phyloP scores from a whole-genome alignment of 2,797 vertebrate species.

The Champsocephalus esox region DNA sequence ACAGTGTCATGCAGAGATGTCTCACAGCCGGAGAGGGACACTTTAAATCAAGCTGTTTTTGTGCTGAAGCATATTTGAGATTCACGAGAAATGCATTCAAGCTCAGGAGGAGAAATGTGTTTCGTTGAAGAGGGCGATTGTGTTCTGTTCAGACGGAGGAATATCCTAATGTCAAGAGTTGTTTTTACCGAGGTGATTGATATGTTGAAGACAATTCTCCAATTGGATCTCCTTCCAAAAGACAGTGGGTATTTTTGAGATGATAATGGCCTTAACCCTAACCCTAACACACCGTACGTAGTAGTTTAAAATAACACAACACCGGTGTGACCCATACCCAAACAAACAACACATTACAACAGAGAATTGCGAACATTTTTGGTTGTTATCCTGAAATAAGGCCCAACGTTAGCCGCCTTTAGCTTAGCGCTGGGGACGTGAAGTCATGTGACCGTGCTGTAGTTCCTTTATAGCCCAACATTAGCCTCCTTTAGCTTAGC shows the following conservation, averaged over 20 bases:
- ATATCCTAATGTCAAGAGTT: neutral
- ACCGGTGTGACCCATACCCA: neutral
- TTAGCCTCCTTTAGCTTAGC: too few relatives aligned
- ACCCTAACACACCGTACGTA: too few relatives aligned
- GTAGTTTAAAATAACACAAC: neutral
- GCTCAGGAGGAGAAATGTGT: constrained; percentile 19
- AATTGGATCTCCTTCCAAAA: neutral
- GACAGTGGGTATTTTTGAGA: neutral
- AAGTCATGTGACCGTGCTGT: too few relatives aligned
- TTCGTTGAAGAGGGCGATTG: constrained; percentile 24
- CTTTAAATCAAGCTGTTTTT: constrained; percentile 14
- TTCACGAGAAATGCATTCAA: constrained; percentile 19
- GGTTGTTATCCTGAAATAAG: too few relatives aligned
- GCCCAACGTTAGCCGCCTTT: too few relatives aligned
- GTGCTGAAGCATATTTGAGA: constrained; percentile 60
- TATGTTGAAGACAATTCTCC: constrained; percentile 2
- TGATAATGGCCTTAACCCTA: too few relatives aligned
- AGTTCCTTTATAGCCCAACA: too few relatives aligned
- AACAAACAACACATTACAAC: too few relatives aligned
- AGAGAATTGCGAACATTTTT: too few relatives aligned
- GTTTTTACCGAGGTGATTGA: constrained; percentile 2
- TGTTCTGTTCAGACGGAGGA: constrained; percentile 17
- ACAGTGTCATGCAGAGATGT: constrained; percentile 13
- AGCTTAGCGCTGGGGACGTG: too few relatives aligned
- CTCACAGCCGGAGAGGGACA: constrained; percentile 21